Evolutionary conservation across 92 coral and sea anemone genomes (phyloP).

Genomic region (Zoanthus sociatus): DNA sequence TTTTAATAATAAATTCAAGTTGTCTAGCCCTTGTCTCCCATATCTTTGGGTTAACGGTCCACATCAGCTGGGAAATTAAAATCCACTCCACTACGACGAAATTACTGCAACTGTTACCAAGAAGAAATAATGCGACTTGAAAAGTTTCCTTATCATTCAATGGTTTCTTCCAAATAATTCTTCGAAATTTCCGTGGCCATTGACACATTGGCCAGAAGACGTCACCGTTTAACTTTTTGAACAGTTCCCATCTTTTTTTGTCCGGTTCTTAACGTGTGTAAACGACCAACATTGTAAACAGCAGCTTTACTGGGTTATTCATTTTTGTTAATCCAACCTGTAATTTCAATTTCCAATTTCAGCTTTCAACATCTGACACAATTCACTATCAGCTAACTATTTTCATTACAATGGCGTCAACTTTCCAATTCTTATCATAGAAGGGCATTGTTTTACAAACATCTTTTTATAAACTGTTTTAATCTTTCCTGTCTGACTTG

Average conservation of each 20-base stretch:
- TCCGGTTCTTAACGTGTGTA: not conserved
- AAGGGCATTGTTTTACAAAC: not conserved
- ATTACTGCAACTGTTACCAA: constrained; percentile 1
- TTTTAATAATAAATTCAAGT: not conserved
- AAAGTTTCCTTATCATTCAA: not conserved
- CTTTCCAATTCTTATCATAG: not conserved
- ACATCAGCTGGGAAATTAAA: not conserved
- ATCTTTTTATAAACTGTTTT: not conserved
- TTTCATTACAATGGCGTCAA: not conserved
- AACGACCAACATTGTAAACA: not conserved
- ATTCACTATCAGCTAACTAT: not conserved
- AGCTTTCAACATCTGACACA: not conserved
- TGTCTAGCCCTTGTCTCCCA: not conserved
- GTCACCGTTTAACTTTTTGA: constrained; percentile 5
- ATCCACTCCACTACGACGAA: constrained; percentile 1
- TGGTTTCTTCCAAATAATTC: not conserved
- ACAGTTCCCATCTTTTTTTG: not conserved
- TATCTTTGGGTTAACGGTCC: not conserved
- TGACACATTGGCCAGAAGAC: not conserved
- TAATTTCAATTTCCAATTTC: not conserved
- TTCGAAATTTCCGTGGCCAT: constrained; percentile 1
- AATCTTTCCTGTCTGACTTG: not conserved
- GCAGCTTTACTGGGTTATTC: not conserved
- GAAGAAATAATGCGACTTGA: not conserved
- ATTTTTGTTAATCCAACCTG: not conserved